Evolutionary conservation across 1,140 invertebrate genomes (phyloP).

Genomic region (Carcinoscorpius rotundicauda): DNA sequence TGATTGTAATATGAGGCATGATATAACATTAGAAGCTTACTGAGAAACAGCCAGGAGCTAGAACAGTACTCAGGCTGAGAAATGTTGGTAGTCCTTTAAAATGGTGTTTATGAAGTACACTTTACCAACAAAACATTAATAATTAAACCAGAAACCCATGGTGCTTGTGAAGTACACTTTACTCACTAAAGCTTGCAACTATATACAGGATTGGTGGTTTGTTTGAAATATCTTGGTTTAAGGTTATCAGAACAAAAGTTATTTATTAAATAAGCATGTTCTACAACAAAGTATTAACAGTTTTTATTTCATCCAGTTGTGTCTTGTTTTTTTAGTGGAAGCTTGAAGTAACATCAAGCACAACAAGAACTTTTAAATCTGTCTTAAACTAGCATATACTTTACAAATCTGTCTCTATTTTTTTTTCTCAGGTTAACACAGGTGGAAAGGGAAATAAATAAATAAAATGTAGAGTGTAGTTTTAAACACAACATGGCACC

Average conservation of each 20-base stretch:
- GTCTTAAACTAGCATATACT: constrained; percentile 15
- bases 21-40: constrained; percentile 59
- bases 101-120: too few species aligned
- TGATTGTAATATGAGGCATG: constrained; percentile 73
- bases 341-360: too few species aligned
- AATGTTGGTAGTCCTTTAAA: constrained; percentile 40
- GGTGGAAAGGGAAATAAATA: constrained; percentile 96
- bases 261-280: too few species aligned
- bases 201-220: too few species aligned
- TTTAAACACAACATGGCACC: constrained; percentile 95
- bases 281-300: too few species aligned
- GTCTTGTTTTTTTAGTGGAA: too few species aligned
- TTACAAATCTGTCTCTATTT: constrained; percentile 7
- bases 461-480: constrained; percentile 97
- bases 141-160: too few species aligned
- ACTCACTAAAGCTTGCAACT: too few species aligned
- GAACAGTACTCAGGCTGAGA: constrained; percentile 81
- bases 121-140: too few species aligned
- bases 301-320: too few species aligned
- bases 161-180: constrained; percentile 16
- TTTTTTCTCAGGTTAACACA: constrained; percentile 52
- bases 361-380: neutral
- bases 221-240: too few species aligned
- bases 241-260: too few species aligned
- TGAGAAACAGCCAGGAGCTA: constrained; percentile 73